Conservation (phyloP, 1,140 invertebrate genomes). For the Drosophila cardini region DNA sequence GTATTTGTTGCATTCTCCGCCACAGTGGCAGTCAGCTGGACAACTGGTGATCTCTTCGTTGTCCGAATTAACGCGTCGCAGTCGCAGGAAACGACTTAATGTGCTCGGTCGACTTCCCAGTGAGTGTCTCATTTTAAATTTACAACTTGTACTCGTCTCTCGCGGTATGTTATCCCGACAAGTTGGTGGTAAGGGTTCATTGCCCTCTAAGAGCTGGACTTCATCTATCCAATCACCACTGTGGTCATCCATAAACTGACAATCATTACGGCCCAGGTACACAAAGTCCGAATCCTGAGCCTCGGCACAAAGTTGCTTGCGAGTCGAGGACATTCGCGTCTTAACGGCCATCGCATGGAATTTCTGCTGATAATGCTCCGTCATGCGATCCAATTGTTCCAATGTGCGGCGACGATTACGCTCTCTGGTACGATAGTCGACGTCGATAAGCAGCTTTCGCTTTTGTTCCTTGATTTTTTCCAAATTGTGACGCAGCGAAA, state of each 20-base stretch:
- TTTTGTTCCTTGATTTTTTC: conserved; percentile 30
- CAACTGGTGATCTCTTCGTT: neutral
- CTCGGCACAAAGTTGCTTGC: conserved; percentile 38
- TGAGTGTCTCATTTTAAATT: neutral
- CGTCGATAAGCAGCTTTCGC: conserved; percentile 2
- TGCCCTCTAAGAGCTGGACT: neutral
- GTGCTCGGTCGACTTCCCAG: conserved; percentile 32
- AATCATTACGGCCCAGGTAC: neutral
- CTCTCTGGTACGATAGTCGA: neutral
- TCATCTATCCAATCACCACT: neutral
- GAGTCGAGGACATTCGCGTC: conserved; percentile 24
- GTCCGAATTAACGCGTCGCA: conserved; percentile 2
- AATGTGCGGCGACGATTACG: conserved; percentile 20
- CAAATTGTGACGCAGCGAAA: conserved; percentile 39
- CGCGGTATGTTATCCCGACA: conserved; percentile 10
- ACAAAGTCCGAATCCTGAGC: conserved; percentile 8
- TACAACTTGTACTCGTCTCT: neutral
- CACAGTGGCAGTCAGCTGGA: neutral
- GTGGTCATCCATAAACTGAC: neutral
- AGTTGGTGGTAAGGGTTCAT: neutral
- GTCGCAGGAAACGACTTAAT: conserved; percentile 29
- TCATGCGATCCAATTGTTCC: conserved; percentile 48
- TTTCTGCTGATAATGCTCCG: conserved; percentile 23
- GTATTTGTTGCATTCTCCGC: conserved; percentile 11
- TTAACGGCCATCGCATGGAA: conserved; percentile 56